Base-by-base conservation (phyloP, 2,797 vertebrate genomes). In the Melanogrammus aeglefinus region DNA sequence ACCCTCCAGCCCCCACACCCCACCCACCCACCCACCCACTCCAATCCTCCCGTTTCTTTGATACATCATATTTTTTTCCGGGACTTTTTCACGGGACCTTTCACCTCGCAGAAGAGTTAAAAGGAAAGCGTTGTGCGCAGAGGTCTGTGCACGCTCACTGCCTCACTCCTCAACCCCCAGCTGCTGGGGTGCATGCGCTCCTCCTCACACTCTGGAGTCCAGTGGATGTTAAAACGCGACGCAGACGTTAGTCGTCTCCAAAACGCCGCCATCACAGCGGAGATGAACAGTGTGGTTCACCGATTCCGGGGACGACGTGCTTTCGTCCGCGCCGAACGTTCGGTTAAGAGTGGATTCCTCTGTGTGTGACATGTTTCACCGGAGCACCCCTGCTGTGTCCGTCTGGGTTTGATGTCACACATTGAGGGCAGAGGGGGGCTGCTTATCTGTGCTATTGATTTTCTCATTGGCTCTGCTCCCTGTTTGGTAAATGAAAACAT, bases 391-490 rank as follows among this genome's bases (percentile, higher is more conserved):
- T 72, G 87, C 90, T 90, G 90, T 81, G 87, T 86, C 83, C 92
- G 91, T 91, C 85, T 92, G 91, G 88, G 86, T 86, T 87, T 86
- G 86, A 86, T 73, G 84, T 91, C 91, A 92, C 90, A 93, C 91
- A 81, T 86, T 39, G 82, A 83, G 88, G 89, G 91, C 90, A 92
- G 82, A 91, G 88, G 88, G 88, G 88, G 88, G 72, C 79, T 83
- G 80, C 87, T 92, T 92, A 93, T 94, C 90, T 93, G 88, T 88
- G 87, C 88, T 90, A 91, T 92, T 93, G 90, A 92, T 93, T 93
- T 92, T 92, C 88, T 83, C 90, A 92, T 88, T 90, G 90, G 91
- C 90, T 92, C 86, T 82, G 79, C 90, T 93, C 85, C 86, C 90
- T 81, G 75, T 92, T 92, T 91, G 88, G 82, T 87, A 93, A 94